Percentiles rank a stretch among this genome's conserved stretches.
Evolutionary conservation across 2,888 invertebrate genomes (phyloP).

Genomic region (Criorhina ranunculi): DNA sequence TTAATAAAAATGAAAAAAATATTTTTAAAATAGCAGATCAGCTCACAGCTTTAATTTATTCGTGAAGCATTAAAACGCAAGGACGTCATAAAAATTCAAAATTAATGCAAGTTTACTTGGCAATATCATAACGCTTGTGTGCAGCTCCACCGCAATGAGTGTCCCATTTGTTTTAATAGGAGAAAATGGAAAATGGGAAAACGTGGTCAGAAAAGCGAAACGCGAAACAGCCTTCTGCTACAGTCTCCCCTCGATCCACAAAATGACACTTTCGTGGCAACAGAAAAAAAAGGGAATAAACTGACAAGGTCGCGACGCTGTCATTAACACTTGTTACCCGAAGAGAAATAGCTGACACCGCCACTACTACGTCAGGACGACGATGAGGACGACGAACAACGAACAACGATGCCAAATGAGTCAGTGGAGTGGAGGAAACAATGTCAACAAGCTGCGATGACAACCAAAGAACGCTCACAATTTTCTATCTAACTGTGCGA

Average conservation of each 20-base stretch:
- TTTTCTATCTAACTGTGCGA: constrained; percentile 10
- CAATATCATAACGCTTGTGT: background rate
- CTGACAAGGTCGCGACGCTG: constrained; percentile 43
- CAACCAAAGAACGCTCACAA: constrained; percentile 5
- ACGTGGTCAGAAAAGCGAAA: constrained; percentile 13
- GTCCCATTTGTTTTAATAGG: constrained; percentile 13
- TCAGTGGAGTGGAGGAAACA: background rate
- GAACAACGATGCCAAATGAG: constrained; percentile 5
- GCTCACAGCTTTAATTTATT: constrained; percentile 13
- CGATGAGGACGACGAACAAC: background rate
- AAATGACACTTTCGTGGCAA: constrained; percentile 7
- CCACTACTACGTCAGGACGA: background rate
- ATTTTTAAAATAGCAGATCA: background rate
- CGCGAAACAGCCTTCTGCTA: background rate
- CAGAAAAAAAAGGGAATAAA: constrained; percentile 4
- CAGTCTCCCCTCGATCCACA: background rate
- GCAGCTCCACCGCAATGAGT: constrained; percentile 6
- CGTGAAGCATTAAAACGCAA: constrained; percentile 6
- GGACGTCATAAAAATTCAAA: constrained; percentile 27
- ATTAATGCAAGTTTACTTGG: constrained; percentile 13
- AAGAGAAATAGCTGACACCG: constrained; percentile 26
- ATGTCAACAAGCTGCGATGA: constrained; percentile 9
- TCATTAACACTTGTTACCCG: constrained; percentile 36
- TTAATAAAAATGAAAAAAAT: constrained; percentile 12
- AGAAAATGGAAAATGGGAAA: constrained; percentile 7